Percentiles rank a stretch among this genome's conserved stretches.
phyloP scores from a whole-genome alignment of 2,888 invertebrate species.

The Leptopilina myrica region DNA sequence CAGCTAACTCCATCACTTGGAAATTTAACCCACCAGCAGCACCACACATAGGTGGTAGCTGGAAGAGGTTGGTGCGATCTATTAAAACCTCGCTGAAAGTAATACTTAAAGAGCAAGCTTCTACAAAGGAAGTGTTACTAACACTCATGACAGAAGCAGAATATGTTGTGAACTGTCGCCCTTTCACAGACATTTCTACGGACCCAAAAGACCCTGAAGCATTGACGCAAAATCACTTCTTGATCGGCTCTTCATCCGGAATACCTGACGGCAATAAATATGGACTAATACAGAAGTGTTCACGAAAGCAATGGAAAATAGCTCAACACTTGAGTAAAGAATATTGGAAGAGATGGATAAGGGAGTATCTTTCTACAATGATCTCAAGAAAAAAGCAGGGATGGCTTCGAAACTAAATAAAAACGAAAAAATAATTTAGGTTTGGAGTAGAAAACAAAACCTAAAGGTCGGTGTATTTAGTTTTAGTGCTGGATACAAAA shows the following conservation, averaged over 20 bases:
- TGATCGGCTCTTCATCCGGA: constrained; percentile 48
- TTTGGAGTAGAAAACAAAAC: no score
- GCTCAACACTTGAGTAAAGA: constrained; percentile 43
- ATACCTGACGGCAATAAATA: not conserved
- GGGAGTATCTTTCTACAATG: constrained; percentile 61
- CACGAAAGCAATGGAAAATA: constrained; percentile 44
- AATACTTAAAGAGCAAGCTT: constrained; percentile 51
- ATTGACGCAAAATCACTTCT: constrained; percentile 64
- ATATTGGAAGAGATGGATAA: constrained; percentile 64
- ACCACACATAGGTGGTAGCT: not conserved
- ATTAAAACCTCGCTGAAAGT: constrained; percentile 49
- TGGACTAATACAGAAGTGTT: constrained; percentile 2
- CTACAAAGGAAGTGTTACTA: constrained; percentile 53
- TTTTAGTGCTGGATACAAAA: no score
- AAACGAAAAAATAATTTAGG: no score
- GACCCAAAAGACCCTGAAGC: constrained; percentile 59
- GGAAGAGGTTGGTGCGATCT: constrained; percentile 30
- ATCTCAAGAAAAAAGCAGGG: constrained; percentile 46
- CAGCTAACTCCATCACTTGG: constrained; percentile 49
- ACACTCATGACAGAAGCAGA: constrained; percentile 49
- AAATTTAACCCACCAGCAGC: constrained; percentile 56
- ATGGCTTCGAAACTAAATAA: no score
- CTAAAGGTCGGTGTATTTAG: no score
- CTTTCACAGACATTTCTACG: constrained; percentile 58
- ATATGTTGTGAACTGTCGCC: constrained; percentile 55